Evolutionary conservation across 1,140 invertebrate genomes (phyloP), one percentile per base, ranked within the genome.

Genomic region (Atta cephalotes): DNA sequence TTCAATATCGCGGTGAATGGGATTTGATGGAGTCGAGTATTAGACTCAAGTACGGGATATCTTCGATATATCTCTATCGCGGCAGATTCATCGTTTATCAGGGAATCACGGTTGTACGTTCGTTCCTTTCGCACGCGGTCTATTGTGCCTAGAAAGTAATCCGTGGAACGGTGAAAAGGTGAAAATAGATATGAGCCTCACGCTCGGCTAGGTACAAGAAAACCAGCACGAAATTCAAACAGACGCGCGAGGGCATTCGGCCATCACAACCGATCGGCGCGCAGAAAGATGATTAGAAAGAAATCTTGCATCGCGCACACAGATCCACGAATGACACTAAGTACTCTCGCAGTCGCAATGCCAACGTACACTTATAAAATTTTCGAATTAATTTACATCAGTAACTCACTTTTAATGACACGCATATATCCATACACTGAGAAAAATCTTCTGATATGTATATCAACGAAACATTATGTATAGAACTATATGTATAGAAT

Each of bases 81-180:
- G 12, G 56, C 21, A 28, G 39, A 82, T 31, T 60, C 79, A 70
- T 71, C 79, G 28, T 65, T 45, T 45, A 56, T 60, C 62, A 7
- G 18, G 53, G 39, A 63, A 76, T 82, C 86, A 56, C 56, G 63
- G 72, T 35, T 72, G 76, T 86, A 31, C 53, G 35, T 12, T 6
- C 60, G 6, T 35, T 35, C 28, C 68, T 39, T 58, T 87, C 60
- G 28, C 72, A 84, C 62, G 63, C 86, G 60, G 80, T 70, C 82
- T 80, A 92, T 89, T 90, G 89, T 92, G 87, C 90, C 85, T 91
- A 90, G 92, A 92, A 92, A 92, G 92, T 92, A 80, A 90, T 89
- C 86, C 51, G 76, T 84, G 85, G 86, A 85, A 87, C 82, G 84
- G 89, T 89, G 88, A 91, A 91, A 90, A 91, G 89, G 89, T 92